Base-by-base conservation (phyloP, 2,113 vertebrate genomes). In the Petrocephalus microphthalmus region DNA sequence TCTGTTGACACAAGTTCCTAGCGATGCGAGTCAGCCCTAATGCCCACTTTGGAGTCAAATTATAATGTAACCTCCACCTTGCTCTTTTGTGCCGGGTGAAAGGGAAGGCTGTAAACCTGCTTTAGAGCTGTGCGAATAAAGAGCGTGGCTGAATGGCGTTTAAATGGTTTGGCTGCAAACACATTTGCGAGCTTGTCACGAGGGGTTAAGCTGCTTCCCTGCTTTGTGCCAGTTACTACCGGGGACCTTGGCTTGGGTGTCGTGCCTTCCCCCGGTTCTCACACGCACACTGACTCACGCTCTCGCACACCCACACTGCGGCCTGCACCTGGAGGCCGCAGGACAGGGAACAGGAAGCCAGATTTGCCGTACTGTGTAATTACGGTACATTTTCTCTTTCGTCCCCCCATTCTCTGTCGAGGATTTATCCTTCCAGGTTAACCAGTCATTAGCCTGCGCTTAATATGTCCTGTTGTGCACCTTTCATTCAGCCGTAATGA, bases 371-470 rank as follows among this genome's bases (percentile, higher is more conserved):
- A 93, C 92, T 90, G 89, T 97, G 92, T 97, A 97, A 97, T 98
- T 98, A 98, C 94, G 93, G 93, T 93, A 94, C 91, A 95, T 95
- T 94, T 93, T 83, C 90, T 92, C 92, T 92, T 89, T 60, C 56
- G 64, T 86, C 64, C 51, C 51, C 15, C 87, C 88, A 60, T 87
- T 88, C 89, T 90, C 90, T 95, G 92, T 92, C 91, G 89, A 89
- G 52, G 93, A 92, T 94, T 95, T 95, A 94, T 95, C 94, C 93
- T 93, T 92, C 92, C 94, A 93, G 93, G 93, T 96, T 96, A 97
- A 96, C 95, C 93, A 93, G 95, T 96, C 95, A 97, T 98, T 97
- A 97, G 95, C 91, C 89, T 90, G 92, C 90, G 90, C 93, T 92
- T 92, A 94, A 93, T 90, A 88, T 93, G 87, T 92, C 93, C 91